Evolutionary conservation across 2,797 vertebrate species (phyloP), one percentile per base, ranked within the genome.

Genomic region (Setipinna tenuifilis): DNA sequence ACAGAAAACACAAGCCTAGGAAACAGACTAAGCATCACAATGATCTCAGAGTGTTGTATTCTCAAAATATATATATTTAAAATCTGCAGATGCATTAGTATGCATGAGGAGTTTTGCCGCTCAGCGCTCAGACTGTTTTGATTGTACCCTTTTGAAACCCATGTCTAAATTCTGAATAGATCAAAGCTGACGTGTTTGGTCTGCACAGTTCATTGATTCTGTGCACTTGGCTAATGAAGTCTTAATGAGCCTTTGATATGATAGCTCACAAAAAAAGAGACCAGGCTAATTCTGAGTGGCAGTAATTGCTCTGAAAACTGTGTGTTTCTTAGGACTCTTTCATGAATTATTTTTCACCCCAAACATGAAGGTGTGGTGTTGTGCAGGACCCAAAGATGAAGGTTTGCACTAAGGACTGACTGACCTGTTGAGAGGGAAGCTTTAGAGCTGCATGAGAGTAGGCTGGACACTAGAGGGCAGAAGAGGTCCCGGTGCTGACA

Each of bases 201-300:
- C 21, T 82, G 48, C 81, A 82, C 50, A 48, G 81, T 82, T 57
- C 81, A 82, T 57, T 75, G 28, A 41, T 75, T 75, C 68, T 9
- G 12, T 17, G 25, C 28, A 35, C 68, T 14, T 31, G 28, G 16
- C 68, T 75, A 75, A 75, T 75, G 31, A 75, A 75, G 28, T 35
- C 68, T 75, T 75, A 75, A 75, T 75, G 68, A 75, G 68, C 14
- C 68, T 75, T 35, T 75, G 68, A 75, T 41, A 19, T 75, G 68
- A 75, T 35, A 9, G 23, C 25, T 28, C 25, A 41, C 28, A 28
- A 75, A 35, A 28, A 75, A 35, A 19, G 68, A 75, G 68, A 75
- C 68, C 31, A 35, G 68, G 28, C 68, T 75, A 2, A 5, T 41
- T 75, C 31, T 35, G 28, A 75, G 68, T 75, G 65, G 25, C 68